These are phyloP conservation scores for Ophioderma brevispina DNA, from an alignment of 35 echinoderm and acorn worm species.

Conservation along the genomic window DNA sequence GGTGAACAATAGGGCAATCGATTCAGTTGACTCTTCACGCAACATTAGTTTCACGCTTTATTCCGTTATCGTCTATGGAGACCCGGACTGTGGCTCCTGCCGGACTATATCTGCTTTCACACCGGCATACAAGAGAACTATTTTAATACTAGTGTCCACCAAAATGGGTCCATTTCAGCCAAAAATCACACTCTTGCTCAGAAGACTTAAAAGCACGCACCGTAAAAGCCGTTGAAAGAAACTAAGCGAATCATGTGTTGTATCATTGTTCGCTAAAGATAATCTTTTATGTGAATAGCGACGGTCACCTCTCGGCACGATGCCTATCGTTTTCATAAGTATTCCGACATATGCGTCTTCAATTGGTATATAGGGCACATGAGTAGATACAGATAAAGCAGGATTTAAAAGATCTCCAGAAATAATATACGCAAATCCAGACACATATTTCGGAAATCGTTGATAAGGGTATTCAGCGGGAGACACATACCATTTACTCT, in stretches of 20 bases:
- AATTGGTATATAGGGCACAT: constrained; percentile 16
- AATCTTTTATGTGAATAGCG: background rate
- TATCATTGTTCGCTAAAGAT: background rate
- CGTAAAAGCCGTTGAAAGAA: background rate
- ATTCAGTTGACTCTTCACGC: too few species aligned
- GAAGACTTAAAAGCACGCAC: background rate
- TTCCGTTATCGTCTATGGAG: too few species aligned
- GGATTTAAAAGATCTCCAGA: constrained; percentile 49
- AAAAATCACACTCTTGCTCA: background rate
- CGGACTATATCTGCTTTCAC: too few species aligned
- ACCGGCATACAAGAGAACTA: too few species aligned
- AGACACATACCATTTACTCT: constrained; percentile 73
- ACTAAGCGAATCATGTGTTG: background rate
- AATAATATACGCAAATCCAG: constrained; percentile 73
- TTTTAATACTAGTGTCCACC: background rate
- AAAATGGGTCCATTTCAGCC: background rate
- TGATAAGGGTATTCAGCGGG: constrained; percentile 34
- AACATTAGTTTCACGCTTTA: too few species aligned
- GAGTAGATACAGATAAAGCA: background rate
- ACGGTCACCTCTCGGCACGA: background rate
- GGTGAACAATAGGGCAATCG: too few species aligned
- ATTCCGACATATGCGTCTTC: constrained; percentile 55
- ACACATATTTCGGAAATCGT: constrained; percentile 71
- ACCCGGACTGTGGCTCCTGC: too few species aligned
- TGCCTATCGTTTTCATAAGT: constrained; percentile 26